Base-by-base conservation (phyloP, 2,888 invertebrate genomes). In the Acanthosepion esculentum region DNA sequence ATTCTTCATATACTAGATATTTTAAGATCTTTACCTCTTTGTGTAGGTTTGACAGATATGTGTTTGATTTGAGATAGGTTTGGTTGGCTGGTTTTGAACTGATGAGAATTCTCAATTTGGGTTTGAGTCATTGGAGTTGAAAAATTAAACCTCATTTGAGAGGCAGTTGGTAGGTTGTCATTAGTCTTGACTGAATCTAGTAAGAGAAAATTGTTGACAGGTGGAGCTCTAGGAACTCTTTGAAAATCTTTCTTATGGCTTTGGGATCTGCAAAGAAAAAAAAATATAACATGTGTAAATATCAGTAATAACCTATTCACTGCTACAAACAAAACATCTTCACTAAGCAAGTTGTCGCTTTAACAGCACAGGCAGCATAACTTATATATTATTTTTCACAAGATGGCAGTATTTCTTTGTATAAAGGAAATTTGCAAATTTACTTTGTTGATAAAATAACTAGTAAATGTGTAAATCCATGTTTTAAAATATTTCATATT, bases 111-210 rank as follows among this genome's bases (percentile, higher is more conserved):
- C 48, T 48, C 48, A 53, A 15, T 29, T 29, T 50, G 93, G 5
- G 50, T 93, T 0, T 29, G 10, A 26, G 1, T 50, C 53, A 48
- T 10, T 33, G 41, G 53, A 48, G n/a, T 93, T n/a, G 53, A 48
- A 20, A 53, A 93, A 53, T 48, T 29, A 53, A 93, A 93, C 20
- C n/a, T 53, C 93, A 93, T 93, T 33, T 93, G 93, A 48, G 93
- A 93, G 50, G 50, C 50, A 26, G 48, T 48, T 48, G 50, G 50
- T 48, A 48, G 23, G 41, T 48, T 12, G n/a, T 92, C 48, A 29
- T 92, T 50, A 20, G 26, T 48, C 26, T 92, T 92, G 15, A 92
- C 48, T 1, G 92, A 92, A 92, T 92, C 92, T 23, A 92, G 18
- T 29, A 48, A 48, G 48, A 48, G 50, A 48, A 92, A 20, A 50